Conservation (phyloP, 2,797 vertebrate species). For the Sciurus vulgaris region DNA sequence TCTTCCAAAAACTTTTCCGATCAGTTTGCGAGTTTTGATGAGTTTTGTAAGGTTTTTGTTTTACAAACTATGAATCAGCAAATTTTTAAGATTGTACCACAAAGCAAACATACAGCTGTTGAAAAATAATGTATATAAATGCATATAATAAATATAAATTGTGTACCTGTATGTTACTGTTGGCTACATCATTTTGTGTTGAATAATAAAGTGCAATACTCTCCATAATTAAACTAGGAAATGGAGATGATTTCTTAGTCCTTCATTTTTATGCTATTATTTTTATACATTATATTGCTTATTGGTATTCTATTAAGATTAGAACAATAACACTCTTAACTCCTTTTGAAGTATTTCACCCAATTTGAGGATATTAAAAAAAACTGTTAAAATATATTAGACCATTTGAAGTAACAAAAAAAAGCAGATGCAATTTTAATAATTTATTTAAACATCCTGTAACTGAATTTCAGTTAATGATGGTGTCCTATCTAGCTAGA, state of each 20-base stretch:
- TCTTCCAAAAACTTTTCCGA: slow-evolving; percentile 97
- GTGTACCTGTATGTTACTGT: slow-evolving; percentile 96
- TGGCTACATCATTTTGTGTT: slow-evolving; percentile 90
- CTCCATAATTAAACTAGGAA: slow-evolving; percentile 85
- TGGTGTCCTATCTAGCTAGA: background rate
- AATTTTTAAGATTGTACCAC: slow-evolving; percentile 99
- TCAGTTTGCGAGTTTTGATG: slow-evolving; percentile 97
- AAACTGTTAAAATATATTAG: slow-evolving; percentile 56
- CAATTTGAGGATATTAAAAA: background rate
- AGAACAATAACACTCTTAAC: slow-evolving; percentile 58
- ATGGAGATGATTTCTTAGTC: slow-evolving; percentile 83
- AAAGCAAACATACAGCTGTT: slow-evolving; percentile 95
- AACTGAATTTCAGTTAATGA: slow-evolving; percentile 49
- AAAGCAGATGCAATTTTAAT: slow-evolving; percentile 29
- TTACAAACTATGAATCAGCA: slow-evolving; percentile 96
- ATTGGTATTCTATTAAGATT: slow-evolving; percentile 19
- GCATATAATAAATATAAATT: slow-evolving; percentile 99
- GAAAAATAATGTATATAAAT: slow-evolving; percentile 99
- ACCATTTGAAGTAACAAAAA: background rate
- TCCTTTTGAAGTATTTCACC: slow-evolving; percentile 53
- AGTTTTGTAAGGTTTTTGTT: slow-evolving; percentile 98
- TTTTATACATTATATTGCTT: slow-evolving; percentile 82
- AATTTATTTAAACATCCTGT: slow-evolving; percentile 21
- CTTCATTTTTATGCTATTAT: slow-evolving; percentile 84
- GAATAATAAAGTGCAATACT: slow-evolving; percentile 88